Evolutionary conservation across 2,113 vertebrate species (phyloP), one percentile per base, ranked within the genome.

Genomic region (Burhinus oedicnemus): DNA sequence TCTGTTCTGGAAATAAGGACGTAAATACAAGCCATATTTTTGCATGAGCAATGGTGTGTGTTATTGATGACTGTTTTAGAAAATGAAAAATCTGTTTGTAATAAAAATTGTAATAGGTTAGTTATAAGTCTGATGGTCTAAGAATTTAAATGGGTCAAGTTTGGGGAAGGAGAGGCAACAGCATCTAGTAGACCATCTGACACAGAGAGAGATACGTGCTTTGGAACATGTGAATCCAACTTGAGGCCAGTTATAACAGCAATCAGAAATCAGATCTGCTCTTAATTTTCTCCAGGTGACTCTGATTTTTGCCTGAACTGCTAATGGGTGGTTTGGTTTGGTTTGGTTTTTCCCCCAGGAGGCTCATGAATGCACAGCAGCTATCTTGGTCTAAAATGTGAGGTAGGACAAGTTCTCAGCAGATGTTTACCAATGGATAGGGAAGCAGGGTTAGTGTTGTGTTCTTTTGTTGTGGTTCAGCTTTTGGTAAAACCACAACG

Each of bases 51-150:
- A 10, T 80, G 75, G n/a, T 2, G 29, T 91, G 49, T 93, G 49
- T 93, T 96, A 83, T 55, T 85, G 78, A 55, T 2, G 23, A 62
- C 49, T 83, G 40, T 25, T 91, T 87, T 30, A 80, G 74, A 97
- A 96, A 92, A 97, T 97, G 77, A 94, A 95, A 96, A 96, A 80
- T 91, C 89, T 96, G 94, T 74, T 93, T 95, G 68, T 88, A 95
- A 83, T 94, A 88, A 83, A 70, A 76, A 80, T 83, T 4, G 3
- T 85, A 49, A 69, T 83, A 80, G 75, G 25, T 74, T 96, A 61
- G 22, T 83, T 88, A 36, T 85, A 88, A 88, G 58, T 57, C 55
- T 65, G 69, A 69, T 82, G 65, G 78, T 54, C 36, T 47, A 49
- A 79, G 40, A 70, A 88, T 85, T 90, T 82, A 77, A 91, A 54